Evolutionary conservation across 2,113 vertebrate genomes (phyloP).

Genomic region (Crotalus helleri): DNA sequence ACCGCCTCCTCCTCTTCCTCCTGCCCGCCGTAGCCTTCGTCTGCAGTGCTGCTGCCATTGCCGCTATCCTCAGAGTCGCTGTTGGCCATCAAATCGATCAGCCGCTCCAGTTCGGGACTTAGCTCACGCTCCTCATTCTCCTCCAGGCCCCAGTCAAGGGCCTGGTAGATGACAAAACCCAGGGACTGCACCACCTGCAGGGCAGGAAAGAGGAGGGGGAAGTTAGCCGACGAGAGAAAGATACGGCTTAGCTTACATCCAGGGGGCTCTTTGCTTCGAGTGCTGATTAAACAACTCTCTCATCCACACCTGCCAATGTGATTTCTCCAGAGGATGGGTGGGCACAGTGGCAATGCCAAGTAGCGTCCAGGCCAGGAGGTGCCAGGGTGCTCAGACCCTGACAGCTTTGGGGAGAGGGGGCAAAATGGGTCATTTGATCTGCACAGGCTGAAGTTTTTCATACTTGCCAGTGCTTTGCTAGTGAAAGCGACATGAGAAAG

Average conservation of each 20-base stretch:
- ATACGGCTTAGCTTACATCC: background rate
- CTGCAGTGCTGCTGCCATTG: conserved; percentile 58
- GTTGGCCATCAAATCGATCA: conserved; percentile 90
- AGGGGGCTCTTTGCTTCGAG: background rate
- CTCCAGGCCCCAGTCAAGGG: conserved; percentile 93
- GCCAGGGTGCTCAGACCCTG: background rate
- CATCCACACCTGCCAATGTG: background rate
- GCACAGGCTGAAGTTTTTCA: background rate
- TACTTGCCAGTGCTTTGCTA: background rate
- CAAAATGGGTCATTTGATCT: background rate
- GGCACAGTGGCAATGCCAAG: background rate
- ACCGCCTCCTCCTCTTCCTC: conserved; percentile 79
- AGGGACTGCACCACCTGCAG: conserved; percentile 87
- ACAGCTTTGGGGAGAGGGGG: background rate
- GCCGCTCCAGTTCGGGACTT: conserved; percentile 85
- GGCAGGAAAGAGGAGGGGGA: background rate
- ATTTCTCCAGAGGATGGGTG: background rate
- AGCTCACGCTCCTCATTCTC: conserved; percentile 93
- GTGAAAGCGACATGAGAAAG: background rate
- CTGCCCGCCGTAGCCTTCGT: conserved; percentile 90
- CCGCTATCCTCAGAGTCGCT: conserved; percentile 57
- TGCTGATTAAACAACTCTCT: background rate
- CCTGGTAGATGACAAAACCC: conserved; percentile 91
- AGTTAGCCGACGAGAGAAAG: background rate
- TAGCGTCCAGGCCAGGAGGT: background rate